Base-by-base conservation (phyloP, 2,113 vertebrate species). In the Microcebus lehilahytsara region DNA sequence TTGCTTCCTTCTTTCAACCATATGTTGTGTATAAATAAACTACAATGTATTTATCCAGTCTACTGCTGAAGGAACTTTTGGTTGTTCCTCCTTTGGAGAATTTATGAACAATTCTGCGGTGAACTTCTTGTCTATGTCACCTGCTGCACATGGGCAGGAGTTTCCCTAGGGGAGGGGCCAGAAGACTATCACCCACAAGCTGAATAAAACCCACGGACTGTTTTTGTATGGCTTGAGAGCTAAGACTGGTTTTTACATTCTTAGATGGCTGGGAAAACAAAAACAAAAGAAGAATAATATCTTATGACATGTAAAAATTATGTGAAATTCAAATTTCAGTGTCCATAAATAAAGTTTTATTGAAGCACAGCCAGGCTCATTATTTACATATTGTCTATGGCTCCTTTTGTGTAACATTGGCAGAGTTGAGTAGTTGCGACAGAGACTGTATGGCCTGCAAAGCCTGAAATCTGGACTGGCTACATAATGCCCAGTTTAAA, bases 1-100 rank as follows among this genome's bases (percentile, higher is more conserved):
- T 97, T 67, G 11, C 51, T 89, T 91, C 85, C 90, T 81, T 93
- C 90, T 95, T 97, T 81, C 53, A 93, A 9, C 46, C 79, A 27
- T 90, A 66, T 67, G 79, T 75, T 87, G 19, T 84, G 2, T 62
- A 64, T 90, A 79, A 75, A 85, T 83, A 93, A 92, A 72, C 7
- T 23, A 42, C 23, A n/a, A 25, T 49, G 14, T 40, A 87, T 77
- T 75, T 92, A 90, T 62, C 83, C 23, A 17, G 75, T 96, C 40
- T 81, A 51, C 62, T 58, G 49, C 60, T 37, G 58, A 34, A 23
- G 37, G 86, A 4, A 71, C 40, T 77, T 96, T 80, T 20, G 40
- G 64, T 85, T 46, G 40, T 87, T 69, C 91, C 42, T 58, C 58
- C n/a, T 89, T 37, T 56, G 81, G 78, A 93, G 42, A 42, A 69